Percentiles rank a stretch among this genome's conserved stretches.
Conservation (phyloP, 30 jellyfish, hydroid and myxozoan species). For the Aurelia coerulea region DNA sequence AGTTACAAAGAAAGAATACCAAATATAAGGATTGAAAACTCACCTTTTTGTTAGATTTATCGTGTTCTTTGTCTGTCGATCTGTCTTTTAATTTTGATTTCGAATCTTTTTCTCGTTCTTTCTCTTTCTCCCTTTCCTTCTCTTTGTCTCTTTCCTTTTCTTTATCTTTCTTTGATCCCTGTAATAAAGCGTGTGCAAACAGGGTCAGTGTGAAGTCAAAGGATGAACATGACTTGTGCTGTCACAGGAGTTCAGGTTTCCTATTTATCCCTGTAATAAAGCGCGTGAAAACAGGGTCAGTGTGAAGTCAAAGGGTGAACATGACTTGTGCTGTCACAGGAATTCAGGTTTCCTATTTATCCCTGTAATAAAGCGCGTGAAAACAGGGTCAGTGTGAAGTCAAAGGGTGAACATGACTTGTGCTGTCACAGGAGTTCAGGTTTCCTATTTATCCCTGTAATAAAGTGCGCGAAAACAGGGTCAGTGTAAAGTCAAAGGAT, state of each 20-base stretch:
- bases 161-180: slow-evolving; percentile 27
- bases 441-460: slow-evolving; percentile 25
- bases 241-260: too few relatives aligned
- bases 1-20: too few relatives aligned
- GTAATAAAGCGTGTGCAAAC: background rate
- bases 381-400: background rate
- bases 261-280: slow-evolving; percentile 15
- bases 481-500: background rate
- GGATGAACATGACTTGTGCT: too few relatives aligned
- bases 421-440: too few relatives aligned
- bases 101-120: slow-evolving; percentile 47
- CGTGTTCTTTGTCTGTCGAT: slow-evolving; percentile 59
- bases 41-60: slow-evolving; percentile 54
- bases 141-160: slow-evolving; percentile 10
- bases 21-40: background rate
- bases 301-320: background rate
- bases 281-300: background rate
- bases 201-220: background rate
- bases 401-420: too few relatives aligned
- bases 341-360: too few relatives aligned
- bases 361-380: background rate
- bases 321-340: too few relatives aligned
- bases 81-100: slow-evolving; percentile 39
- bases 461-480: background rate
- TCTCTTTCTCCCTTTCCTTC: slow-evolving; percentile 35